Evolutionary conservation across 64 coral and sea anemone genomes (phyloP).

Genomic region (Stichodactyla helianthus): DNA sequence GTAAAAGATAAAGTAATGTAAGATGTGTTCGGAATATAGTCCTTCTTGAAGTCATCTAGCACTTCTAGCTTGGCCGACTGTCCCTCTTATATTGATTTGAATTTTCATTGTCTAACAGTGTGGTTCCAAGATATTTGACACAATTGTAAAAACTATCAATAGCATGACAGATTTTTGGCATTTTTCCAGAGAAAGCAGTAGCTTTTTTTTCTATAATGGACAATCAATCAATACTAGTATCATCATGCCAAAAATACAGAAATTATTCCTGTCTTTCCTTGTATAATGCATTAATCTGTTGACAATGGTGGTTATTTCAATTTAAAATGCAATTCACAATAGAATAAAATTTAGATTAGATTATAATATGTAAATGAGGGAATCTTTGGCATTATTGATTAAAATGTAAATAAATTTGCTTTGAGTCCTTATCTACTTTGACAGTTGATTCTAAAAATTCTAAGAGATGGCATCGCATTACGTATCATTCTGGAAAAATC

Average conservation of each 20-base stretch:
- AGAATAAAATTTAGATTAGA: neutral
- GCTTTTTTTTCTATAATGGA: too few species aligned
- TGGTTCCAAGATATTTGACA: neutral
- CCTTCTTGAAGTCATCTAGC: too few species aligned
- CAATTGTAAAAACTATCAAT: neutral
- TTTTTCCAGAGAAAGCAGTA: neutral
- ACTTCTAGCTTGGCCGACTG: too few species aligned
- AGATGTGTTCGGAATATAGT: too few species aligned
- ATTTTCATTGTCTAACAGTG: neutral
- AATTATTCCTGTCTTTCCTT: neutral
- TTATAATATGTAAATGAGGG: neutral
- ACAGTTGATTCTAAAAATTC: neutral
- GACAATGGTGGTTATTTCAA: neutral
- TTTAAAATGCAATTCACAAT: conserved; percentile 2
- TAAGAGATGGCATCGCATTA: neutral
- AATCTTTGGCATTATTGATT: neutral
- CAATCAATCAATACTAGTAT: too few species aligned
- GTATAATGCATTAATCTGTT: neutral
- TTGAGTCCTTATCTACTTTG: neutral
- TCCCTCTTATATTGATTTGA: neutral
- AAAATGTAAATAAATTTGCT: neutral
- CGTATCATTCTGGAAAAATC: neutral
- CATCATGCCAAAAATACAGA: neutral
- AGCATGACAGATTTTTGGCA: neutral
- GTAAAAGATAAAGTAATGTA: too few species aligned